Evolutionary conservation across 2,888 invertebrate species (phyloP).

Genomic region (Drosophila helvetica): DNA sequence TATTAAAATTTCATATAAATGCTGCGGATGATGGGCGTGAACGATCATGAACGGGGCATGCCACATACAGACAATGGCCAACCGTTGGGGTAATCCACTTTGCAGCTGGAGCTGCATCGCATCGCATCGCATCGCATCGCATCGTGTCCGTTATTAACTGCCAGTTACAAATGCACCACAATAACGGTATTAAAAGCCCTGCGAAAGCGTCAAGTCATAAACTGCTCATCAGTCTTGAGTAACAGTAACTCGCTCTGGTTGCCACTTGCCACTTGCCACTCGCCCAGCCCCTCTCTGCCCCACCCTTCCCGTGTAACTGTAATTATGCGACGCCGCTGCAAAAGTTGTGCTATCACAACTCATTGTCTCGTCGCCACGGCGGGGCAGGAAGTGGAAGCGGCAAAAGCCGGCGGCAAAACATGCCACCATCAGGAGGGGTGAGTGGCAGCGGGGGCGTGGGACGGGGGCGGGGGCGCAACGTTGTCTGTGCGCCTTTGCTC

Average conservation of each 20-base stretch:
- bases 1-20: constrained; percentile 61
- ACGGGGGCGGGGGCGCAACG: neutral
- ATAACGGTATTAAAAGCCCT: constrained; percentile 65
- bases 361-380: constrained; percentile 69
- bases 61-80: constrained; percentile 20
- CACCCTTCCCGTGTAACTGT: constrained; percentile 39
- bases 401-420: constrained; percentile 62
- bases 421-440: constrained; percentile 39
- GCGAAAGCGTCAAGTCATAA: constrained; percentile 82
- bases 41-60: neutral
- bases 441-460: neutral
- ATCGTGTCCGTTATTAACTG: constrained; percentile 60
- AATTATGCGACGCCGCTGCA: constrained; percentile 68
- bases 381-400: constrained; percentile 71
- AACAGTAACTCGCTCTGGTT: neutral
- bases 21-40: constrained; percentile 27
- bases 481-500: constrained; percentile 42
- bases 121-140: constrained; percentile 1
- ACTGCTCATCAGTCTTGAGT: constrained; percentile 81
- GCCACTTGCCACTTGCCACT: neutral
- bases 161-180: constrained; percentile 63
- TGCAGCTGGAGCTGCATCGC: constrained; percentile 17
- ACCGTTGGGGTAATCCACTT: constrained; percentile 36
- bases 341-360: constrained; percentile 69
- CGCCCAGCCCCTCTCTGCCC: neutral